phyloP scores from a whole-genome alignment of 2,113 vertebrate species.

The Misgurnus anguillicaudatus region DNA sequence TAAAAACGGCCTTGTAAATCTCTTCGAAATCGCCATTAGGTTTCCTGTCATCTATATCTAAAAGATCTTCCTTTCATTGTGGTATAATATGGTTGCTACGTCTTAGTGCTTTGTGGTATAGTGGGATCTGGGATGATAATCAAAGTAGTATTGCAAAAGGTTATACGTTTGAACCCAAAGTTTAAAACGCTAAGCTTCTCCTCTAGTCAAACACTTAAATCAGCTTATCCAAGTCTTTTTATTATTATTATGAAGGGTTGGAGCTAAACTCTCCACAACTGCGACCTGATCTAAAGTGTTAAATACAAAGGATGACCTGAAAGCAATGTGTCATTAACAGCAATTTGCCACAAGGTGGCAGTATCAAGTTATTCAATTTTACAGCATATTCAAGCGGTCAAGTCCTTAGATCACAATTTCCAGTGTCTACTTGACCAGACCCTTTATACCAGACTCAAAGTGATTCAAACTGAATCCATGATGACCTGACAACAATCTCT shows the following conservation, averaged over 20 bases:
- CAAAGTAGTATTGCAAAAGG: no score
- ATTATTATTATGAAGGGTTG: no score
- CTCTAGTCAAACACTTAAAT: no score
- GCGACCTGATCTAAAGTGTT: not conserved
- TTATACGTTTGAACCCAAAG: no score
- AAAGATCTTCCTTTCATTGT: not conserved
- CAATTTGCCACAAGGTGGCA: slow-evolving; percentile 21
- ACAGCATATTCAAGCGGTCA: not conserved
- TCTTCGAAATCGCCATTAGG: not conserved
- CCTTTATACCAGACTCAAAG: not conserved
- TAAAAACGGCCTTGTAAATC: not conserved
- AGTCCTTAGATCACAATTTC: not conserved
- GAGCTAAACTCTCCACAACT: no score
- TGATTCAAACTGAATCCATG: not conserved
- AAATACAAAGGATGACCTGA: not conserved
- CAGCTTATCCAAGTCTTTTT: no score
- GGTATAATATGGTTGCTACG: no score
- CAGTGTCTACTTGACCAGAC: not conserved
- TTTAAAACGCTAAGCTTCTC: no score
- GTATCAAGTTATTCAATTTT: not conserved
- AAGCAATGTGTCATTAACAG: not conserved
- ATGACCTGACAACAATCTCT: not conserved
- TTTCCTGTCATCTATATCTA: not conserved
- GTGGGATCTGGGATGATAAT: no score
- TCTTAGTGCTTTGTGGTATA: no score